Percentiles rank a stretch among this genome's conserved stretches.
These are phyloP conservation scores for Disparrhopalites patrizii DNA, from an alignment of 2,888 invertebrate genomes.

Conservation along the genomic window DNA sequence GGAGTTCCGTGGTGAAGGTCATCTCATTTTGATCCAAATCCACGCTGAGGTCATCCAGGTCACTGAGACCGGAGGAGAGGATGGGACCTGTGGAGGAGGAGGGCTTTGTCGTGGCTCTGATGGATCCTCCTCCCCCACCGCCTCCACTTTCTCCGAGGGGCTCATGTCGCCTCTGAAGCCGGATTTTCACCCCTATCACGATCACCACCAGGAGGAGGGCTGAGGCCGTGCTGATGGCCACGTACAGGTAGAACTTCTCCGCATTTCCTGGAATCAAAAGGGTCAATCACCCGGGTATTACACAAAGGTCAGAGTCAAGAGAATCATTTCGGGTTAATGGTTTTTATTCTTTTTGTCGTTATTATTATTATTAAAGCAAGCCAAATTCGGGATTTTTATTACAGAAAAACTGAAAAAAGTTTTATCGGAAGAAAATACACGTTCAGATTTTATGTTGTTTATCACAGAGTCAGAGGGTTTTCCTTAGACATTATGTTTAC, in stretches of 20 bases:
- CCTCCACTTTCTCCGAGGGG: conserved; percentile 56
- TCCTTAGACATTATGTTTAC: too few relatives aligned
- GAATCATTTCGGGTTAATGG: too few relatives aligned
- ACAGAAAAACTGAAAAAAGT: too few relatives aligned
- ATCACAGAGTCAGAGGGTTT: too few relatives aligned
- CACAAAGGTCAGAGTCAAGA: too few relatives aligned
- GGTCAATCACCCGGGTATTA: too few relatives aligned
- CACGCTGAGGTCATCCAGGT: conserved; percentile 59
- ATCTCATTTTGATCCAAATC: conserved; percentile 32
- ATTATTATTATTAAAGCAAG: too few relatives aligned
- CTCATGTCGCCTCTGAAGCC: conserved; percentile 66
- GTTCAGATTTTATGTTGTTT: too few relatives aligned
- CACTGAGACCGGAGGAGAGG: conserved; percentile 81
- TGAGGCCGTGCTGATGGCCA: conserved; percentile 70
- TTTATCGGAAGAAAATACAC: too few relatives aligned
- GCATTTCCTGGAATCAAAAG: conserved; percentile 69
- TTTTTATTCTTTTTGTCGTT: too few relatives aligned
- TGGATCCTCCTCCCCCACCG: conserved; percentile 52
- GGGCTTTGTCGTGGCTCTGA: conserved; percentile 38
- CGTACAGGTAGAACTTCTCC: conserved; percentile 76
- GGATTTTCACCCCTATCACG: conserved; percentile 60
- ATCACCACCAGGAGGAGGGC: conserved; percentile 68
- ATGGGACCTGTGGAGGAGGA: conserved; percentile 70
- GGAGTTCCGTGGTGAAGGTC: conserved; percentile 42
- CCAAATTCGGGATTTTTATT: too few relatives aligned